phyloP scores from a whole-genome alignment of 2,113 vertebrate genomes.

The Chaetodon auriga region DNA sequence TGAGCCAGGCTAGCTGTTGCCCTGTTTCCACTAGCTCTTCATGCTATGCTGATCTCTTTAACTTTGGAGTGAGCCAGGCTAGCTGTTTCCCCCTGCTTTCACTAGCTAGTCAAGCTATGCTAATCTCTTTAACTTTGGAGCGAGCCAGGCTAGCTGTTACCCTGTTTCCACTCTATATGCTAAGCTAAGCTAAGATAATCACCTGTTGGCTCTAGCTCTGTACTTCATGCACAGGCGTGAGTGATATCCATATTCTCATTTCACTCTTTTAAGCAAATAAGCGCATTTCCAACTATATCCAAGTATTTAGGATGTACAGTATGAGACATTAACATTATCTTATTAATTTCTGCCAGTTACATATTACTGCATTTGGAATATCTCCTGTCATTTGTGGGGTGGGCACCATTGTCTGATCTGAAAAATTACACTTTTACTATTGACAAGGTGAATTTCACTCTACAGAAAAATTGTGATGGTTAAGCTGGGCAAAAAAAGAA shows the following conservation, averaged over 20 bases:
- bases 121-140: not conserved
- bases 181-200: not conserved
- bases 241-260: not conserved
- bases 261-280: not conserved
- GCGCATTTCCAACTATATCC: not conserved
- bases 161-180: not conserved
- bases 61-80: too few relatives aligned
- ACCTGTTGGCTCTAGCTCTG: too few relatives aligned
- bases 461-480: constrained; percentile 6
- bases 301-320: not conserved
- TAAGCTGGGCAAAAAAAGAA: not conserved
- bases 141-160: too few relatives aligned
- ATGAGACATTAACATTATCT: too few relatives aligned
- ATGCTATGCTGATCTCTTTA: too few relatives aligned
- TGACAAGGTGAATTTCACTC: not conserved
- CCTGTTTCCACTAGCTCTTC: too few relatives aligned
- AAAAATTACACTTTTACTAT: not conserved
- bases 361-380: not conserved
- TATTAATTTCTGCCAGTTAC: not conserved
- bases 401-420: not conserved
- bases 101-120: not conserved
- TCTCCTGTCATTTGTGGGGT: not conserved
- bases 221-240: not conserved
- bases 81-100: too few relatives aligned
- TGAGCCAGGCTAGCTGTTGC: too few relatives aligned